Base-by-base conservation (phyloP, 2,113 vertebrate species). In the Halcyon malimbica region DNA sequence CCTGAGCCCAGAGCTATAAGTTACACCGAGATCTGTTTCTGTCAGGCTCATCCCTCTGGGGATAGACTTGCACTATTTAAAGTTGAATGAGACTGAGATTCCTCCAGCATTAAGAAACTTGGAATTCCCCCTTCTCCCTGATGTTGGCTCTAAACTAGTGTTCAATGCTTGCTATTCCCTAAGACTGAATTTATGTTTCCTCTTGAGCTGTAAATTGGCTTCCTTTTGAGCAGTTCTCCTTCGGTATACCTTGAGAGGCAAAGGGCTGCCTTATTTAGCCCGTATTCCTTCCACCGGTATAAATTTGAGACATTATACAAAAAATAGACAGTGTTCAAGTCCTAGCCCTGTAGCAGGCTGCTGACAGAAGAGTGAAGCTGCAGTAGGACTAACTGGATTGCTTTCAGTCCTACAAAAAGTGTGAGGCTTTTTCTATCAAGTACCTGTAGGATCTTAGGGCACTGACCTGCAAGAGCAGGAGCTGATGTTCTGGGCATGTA, bases 1-100 rank as follows among this genome's bases (percentile, higher is more conserved):
- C 90, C 57, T 23, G 29, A 94, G 87, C 89, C 85, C 42, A 92
- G 91, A 92, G 91, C 95, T 94, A 94, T 97, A 93, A 33, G 85
- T 97, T 97, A 91, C 91, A 68, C 3, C 1, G 48, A 80, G 96
- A 92, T 96, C 70, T 74, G 37, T 97, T 97, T 95, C 93, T 96
- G n/a, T 82, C 87, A 92, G 71, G 84, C 87, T 83, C 74, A 69
- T 87, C 94, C 50, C 90, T 85, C 96, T 91, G 48, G 42, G 80
- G 84, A 94, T n/a, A 69, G 69, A 50, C 89, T 95, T 89, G 87
- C 54, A 73, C 77, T 96, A 56, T 93, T 97, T 97, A 92, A 97
- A 96, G 81, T 56, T 96, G 59, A 95, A 93, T 95, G 91, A 85
- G 84, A 35, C 91, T 67, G 92, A 95, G 89, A 96, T 96, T 95